phyloP scores from a whole-genome alignment of 2,888 invertebrate genomes.

The Crocallis elinguaria region DNA sequence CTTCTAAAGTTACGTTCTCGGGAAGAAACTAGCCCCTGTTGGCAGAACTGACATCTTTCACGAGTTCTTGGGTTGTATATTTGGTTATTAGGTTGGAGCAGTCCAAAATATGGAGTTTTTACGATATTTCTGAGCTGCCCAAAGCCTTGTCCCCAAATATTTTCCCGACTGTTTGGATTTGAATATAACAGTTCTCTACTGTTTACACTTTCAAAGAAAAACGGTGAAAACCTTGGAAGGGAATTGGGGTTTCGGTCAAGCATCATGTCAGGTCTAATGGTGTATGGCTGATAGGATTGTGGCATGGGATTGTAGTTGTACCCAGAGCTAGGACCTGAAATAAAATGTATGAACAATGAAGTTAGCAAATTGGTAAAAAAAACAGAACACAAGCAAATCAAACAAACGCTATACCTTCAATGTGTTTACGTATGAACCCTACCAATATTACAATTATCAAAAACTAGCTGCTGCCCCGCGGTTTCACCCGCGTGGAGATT shows the following conservation, averaged over 20 bases:
- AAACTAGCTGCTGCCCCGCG: too few relatives aligned
- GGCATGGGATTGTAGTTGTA: background rate
- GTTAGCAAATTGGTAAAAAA: too few relatives aligned
- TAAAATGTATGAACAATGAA: too few relatives aligned
- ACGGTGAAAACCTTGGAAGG: background rate
- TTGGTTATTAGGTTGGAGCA: background rate
- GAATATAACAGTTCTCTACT: background rate
- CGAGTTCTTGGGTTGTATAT: background rate
- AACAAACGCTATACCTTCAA: too few relatives aligned
- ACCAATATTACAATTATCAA: too few relatives aligned
- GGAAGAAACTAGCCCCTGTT: background rate
- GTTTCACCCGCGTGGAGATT: too few relatives aligned
- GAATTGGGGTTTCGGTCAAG: background rate
- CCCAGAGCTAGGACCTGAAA: too few relatives aligned
- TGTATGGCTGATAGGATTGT: background rate
- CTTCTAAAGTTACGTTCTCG: background rate
- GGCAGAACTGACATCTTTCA: background rate
- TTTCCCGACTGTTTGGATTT: background rate
- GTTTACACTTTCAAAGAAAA: too few relatives aligned
- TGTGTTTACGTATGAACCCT: too few relatives aligned
- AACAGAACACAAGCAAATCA: too few relatives aligned
- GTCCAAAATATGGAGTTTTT: background rate
- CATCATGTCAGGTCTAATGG: background rate
- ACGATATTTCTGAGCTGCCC: background rate
- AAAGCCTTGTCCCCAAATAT: background rate